Base-by-base conservation (phyloP, 2,888 invertebrate species). In the Euclidia mi region DNA sequence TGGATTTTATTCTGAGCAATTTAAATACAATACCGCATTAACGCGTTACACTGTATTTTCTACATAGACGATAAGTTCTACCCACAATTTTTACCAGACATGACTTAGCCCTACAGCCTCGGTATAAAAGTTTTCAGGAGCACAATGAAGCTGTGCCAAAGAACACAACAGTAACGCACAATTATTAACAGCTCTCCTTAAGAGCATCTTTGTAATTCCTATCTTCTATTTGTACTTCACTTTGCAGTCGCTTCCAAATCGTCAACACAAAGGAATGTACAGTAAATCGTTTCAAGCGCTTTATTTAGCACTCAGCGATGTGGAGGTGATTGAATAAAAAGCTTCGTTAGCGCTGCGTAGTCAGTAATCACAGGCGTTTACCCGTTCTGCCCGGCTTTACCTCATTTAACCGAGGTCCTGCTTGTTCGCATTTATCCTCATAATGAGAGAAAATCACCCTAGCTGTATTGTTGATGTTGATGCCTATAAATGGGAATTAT, bases 401-500 rank as follows among this genome's bases (percentile, higher is more conserved):
- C 28, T 35, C 29, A 20, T 43, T 43, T 50, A 29, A 37, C 43
- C 34, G 29, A n/a, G 37, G 28, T 35, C 28, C 29, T 37, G 37
- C n/a, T 17, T 4, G 10, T 18, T 40, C 35, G 37, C 35, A 43
- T 50, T 50, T 37, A 50, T 35, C 35, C 28, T 29, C 9, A 43
- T 50, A 50, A 50, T 43, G 42, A 35, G 43, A 29, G 50, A 50
- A n/a, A 43, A 43, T 42, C 35, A 43, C 41, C 49, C 49, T 14
- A 34, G 29, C n/a, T 20, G 25, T 28, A 49, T 17, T 42, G 34
- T 38, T 42, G 15, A 15, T 49, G 34, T 49, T 49, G 42, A 41
- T 44, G 29, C 31, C n/a, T 12, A 18, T 41, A 41, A 53, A 46
- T 34, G 41, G 41, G 14, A 34, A 41, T 53, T 41, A 53, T 53